Base-by-base conservation (phyloP, 2,797 vertebrate genomes). In the Alca torda region DNA sequence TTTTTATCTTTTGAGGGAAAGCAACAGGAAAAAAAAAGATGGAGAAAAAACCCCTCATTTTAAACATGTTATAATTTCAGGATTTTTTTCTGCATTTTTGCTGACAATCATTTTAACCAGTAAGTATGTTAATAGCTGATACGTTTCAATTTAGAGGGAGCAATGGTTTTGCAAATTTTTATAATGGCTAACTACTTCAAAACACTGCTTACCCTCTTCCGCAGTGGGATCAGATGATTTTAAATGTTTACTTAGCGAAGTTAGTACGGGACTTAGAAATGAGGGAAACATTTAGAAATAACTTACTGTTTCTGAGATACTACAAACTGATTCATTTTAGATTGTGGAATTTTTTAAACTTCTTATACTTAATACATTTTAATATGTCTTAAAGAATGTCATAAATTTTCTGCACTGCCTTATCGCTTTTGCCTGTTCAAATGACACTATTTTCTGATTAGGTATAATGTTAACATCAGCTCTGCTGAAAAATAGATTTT, bases 401-500 rank as follows among this genome's bases (percentile, higher is more conserved):
- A 61, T 86, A 81, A 61, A 28, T 91, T 94, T 89, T 88, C 84
- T 93, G 23, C 87, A 45, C 72, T 96, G 87, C 89, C 61, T 95
- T 97, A 95, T 86, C 87, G 15, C 46, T 63, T 81, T 83, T 9
- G 24, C 69, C 80, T 83, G 64, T 83, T 96, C 46, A 90, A 61
- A 88, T 95, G 75, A 92, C 92, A 92, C 23, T 89, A 48, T 96
- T 96, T 96, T 95, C 91, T 92, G 64, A 43, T 93, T 93, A 95
- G 91, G 54, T 95, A 35, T 79, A 89, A 81, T 93, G 84, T 92
- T 97, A 94, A 95, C 83, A 77, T 97, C 65, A 83, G 13, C 59
- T 96, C 45, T 89, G 41, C 67, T 95, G 79, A 87, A 96, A 97
- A 96, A 90, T 6, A 69, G 54, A 76, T 94, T 96, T 97, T 97